Percentiles rank a stretch among this genome's conserved stretches.
phyloP scores from a whole-genome alignment of 2,113 vertebrate genomes.

The Gallinago jamesoni region DNA sequence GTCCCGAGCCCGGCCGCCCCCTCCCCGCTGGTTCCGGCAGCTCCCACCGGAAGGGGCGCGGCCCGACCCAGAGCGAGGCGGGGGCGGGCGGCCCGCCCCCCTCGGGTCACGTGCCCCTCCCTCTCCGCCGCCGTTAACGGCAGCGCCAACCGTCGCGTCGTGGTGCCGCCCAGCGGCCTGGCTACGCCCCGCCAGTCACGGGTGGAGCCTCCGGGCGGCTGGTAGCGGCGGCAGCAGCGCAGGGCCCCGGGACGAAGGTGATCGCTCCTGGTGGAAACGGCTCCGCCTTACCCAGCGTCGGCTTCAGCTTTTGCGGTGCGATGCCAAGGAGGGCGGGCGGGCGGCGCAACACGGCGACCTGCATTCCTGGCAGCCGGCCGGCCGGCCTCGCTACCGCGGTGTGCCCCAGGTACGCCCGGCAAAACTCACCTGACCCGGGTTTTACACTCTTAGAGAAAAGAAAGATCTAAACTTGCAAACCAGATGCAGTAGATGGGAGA shows the following conservation, averaged over 20 bases:
- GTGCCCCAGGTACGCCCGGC: fast-evolving
- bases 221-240: neutral
- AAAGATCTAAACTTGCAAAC: too few species aligned
- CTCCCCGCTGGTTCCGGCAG: neutral
- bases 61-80: neutral
- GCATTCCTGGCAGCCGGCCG: fast-evolving
- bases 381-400: fast-evolving
- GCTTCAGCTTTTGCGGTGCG: fast-evolving
- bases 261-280: fast-evolving
- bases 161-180: neutral
- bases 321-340: fast-evolving
- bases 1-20: neutral
- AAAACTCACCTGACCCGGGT: fast-evolving
- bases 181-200: fast-evolving
- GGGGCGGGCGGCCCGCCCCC: neutral
- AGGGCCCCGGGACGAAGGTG: fast-evolving
- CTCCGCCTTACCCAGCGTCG: too few species aligned
- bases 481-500: fast-evolving
- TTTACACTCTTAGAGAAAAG: neutral
- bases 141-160: too few species aligned
- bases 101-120: neutral
- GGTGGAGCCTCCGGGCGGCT: too few species aligned
- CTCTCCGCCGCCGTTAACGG: neutral
- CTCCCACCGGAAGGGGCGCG: neutral
- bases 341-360: fast-evolving